phyloP scores from a whole-genome alignment of 2,113 vertebrate genomes.

The Stegostoma tigrinum region DNA sequence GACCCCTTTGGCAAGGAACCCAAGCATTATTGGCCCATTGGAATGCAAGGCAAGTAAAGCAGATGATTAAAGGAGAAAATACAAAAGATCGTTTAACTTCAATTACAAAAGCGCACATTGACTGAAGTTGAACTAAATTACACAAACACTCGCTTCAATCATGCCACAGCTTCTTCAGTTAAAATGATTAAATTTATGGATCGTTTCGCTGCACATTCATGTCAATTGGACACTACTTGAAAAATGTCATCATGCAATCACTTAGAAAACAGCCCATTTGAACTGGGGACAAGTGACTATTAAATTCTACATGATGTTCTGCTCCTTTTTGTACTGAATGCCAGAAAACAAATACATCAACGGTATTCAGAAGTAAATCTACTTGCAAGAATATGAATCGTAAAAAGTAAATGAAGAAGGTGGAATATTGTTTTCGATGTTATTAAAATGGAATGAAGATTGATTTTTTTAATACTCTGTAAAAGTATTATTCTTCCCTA shows the following conservation, averaged over 20 bases:
- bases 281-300: neutral
- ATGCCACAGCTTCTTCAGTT: neutral
- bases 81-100: neutral
- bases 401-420: neutral
- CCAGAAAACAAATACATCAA: neutral
- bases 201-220: neutral
- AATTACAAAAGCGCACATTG: neutral
- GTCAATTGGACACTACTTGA: neutral
- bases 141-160: neutral
- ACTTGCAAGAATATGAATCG: neutral
- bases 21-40: neutral
- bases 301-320: neutral
- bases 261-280: neutral
- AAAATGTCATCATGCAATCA: neutral
- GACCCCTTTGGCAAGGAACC: neutral
- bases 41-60: neutral
- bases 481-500: neutral
- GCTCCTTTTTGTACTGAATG: neutral
- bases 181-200: neutral
- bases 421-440: neutral
- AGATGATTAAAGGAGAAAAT: neutral
- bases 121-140: neutral
- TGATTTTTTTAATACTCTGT: neutral
- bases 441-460: constrained; percentile 18
- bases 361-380: neutral